phyloP scores from a whole-genome alignment of 2,113 vertebrate genomes.

The Monarcha castaneiventris region DNA sequence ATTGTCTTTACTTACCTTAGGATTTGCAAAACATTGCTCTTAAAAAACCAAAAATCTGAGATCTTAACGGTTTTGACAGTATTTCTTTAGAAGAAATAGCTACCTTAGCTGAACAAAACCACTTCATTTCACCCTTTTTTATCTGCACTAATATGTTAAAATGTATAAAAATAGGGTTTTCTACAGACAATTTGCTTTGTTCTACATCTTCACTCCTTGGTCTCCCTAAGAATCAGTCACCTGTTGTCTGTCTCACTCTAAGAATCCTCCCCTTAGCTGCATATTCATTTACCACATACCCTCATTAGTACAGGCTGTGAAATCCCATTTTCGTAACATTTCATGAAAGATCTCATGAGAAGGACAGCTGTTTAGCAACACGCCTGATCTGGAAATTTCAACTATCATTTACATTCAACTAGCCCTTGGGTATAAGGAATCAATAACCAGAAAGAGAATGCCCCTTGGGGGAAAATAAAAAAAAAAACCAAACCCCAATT shows the following conservation, averaged over 20 bases:
- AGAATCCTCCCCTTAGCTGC: background rate
- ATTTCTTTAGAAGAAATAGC: background rate
- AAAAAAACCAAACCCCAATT: background rate
- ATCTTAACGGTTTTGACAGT: background rate
- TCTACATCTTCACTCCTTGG: background rate
- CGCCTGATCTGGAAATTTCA: background rate
- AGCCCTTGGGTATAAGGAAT: background rate
- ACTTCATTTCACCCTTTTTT: background rate
- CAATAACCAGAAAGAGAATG: background rate
- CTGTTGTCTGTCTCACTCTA: background rate
- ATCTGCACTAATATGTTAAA: background rate
- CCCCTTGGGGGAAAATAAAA: background rate
- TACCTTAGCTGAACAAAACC: background rate
- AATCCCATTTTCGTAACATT: background rate
- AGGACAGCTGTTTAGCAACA: background rate
- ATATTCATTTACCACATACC: background rate
- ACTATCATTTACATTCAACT: background rate
- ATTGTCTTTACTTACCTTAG: background rate
- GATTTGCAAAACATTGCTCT: background rate
- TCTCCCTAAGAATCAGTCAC: background rate
- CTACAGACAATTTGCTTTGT: background rate
- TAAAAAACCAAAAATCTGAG: background rate
- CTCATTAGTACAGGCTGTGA: background rate
- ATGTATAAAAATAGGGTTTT: background rate
- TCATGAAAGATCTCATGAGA: background rate